Evolutionary conservation across 2,113 vertebrate species (phyloP).

Genomic region (Channa argus): DNA sequence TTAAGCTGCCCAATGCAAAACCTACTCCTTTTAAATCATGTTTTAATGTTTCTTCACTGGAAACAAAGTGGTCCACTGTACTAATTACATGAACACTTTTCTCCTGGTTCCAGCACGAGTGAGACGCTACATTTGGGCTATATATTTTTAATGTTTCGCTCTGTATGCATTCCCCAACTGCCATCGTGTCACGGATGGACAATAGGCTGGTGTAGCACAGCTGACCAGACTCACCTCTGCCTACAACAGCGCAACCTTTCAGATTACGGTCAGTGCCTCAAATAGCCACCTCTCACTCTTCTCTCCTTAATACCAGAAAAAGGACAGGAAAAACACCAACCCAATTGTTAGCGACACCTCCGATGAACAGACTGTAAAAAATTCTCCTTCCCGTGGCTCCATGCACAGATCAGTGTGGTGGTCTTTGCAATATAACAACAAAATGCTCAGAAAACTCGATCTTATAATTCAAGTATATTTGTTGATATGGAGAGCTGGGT

Average conservation of each 20-base stretch:
- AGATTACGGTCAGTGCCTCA: constrained; percentile 82
- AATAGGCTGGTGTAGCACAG: constrained; percentile 57
- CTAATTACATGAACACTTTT: constrained; percentile 12
- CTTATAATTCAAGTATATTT: constrained; percentile 74
- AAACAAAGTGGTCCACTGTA: constrained; percentile 19
- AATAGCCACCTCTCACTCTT: constrained; percentile 56
- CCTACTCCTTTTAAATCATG: constrained; percentile 2
- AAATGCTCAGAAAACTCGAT: constrained; percentile 71
- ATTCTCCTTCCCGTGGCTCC: constrained; percentile 63
- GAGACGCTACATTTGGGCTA: constrained; percentile 36
- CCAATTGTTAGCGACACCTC: constrained; percentile 68
- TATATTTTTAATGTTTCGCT: constrained; percentile 68
- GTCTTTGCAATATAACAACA: constrained; percentile 68
- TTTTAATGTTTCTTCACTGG: not conserved
- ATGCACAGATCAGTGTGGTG: constrained; percentile 78
- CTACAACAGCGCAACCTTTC: constrained; percentile 68
- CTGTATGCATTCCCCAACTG: constrained; percentile 60
- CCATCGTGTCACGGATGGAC: constrained; percentile 57
- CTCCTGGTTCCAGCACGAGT: constrained; percentile 15
- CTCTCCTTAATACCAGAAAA: constrained; percentile 58
- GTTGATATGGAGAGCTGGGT: constrained; percentile 66
- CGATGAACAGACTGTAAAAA: constrained; percentile 76
- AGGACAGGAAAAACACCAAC: constrained; percentile 45
- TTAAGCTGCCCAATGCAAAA: constrained; percentile 2
- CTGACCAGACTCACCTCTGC: constrained; percentile 80